Conservation (phyloP, 2,888 invertebrate genomes). For the Andrena camellia region DNA sequence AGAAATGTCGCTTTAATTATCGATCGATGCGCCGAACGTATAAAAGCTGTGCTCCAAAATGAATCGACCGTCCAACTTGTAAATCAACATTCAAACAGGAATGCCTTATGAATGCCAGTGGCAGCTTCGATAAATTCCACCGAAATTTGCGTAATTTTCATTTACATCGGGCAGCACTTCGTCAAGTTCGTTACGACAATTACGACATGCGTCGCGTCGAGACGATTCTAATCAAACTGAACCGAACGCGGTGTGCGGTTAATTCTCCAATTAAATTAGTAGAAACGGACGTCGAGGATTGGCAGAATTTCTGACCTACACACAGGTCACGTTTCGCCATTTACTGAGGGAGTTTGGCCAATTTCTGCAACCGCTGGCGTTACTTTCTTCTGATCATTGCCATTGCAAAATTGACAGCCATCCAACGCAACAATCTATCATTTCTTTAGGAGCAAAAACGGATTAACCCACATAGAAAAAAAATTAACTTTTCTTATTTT, state of each 20-base stretch:
- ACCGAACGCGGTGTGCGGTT: slow-evolving; percentile 58
- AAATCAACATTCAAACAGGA: neutral
- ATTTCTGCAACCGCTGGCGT: slow-evolving; percentile 8
- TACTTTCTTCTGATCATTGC: neutral
- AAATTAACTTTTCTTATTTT: too few relatives aligned
- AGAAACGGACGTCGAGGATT: slow-evolving; percentile 55
- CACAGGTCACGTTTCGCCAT: slow-evolving; percentile 56
- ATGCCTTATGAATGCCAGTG: slow-evolving; percentile 23
- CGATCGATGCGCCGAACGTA: neutral
- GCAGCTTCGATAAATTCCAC: slow-evolving; percentile 30
- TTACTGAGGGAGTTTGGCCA: slow-evolving; percentile 24
- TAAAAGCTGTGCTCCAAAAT: neutral
- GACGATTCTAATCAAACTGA: slow-evolving; percentile 67
- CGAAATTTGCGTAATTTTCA: slow-evolving; percentile 69
- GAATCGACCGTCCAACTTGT: neutral
- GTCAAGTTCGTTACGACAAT: slow-evolving; percentile 73
- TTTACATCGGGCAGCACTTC: slow-evolving; percentile 43
- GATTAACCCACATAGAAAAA: too few relatives aligned
- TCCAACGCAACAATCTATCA: neutral
- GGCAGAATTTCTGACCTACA: slow-evolving; percentile 46
- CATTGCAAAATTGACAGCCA: neutral
- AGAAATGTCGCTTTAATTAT: neutral
- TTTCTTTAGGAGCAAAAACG: too few relatives aligned
- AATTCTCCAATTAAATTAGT: slow-evolving; percentile 71
- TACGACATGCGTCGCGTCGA: slow-evolving; percentile 61